Conservation (phyloP, 2,113 vertebrate species). For the Chitala chitala region DNA sequence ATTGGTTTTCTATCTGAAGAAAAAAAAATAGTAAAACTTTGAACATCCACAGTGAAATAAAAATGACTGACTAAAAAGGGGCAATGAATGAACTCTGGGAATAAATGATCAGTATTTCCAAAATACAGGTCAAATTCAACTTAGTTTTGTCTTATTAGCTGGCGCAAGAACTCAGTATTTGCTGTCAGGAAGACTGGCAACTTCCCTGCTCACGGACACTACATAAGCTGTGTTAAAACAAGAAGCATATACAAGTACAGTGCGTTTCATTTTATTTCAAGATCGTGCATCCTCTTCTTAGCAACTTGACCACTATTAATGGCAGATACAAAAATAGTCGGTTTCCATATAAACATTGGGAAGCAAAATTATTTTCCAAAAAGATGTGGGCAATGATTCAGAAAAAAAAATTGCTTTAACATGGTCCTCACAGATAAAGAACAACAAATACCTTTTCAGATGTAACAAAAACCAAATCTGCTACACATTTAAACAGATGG, state of each 20-base stretch:
- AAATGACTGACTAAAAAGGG: too few species aligned
- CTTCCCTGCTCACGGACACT: background rate
- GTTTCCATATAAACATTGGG: constrained; percentile 27
- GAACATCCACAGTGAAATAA: too few species aligned
- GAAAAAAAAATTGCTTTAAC: constrained; percentile 29
- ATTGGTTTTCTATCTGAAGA: background rate
- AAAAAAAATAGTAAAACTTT: too few species aligned
- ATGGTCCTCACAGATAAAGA: constrained; percentile 18
- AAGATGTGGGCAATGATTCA: constrained; percentile 3
- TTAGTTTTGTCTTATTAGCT: too few species aligned
- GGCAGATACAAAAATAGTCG: constrained; percentile 36
- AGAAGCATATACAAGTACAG: background rate
- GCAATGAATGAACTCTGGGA: too few species aligned
- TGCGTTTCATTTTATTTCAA: constrained; percentile 34
- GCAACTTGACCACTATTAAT: constrained; percentile 20
- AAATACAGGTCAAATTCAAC: too few species aligned
- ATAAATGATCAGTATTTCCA: too few species aligned
- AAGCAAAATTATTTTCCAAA: constrained; percentile 24
- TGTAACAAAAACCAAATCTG: constrained; percentile 12
- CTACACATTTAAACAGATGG: constrained; percentile 20
- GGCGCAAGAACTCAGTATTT: too few species aligned
- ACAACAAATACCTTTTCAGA: background rate
- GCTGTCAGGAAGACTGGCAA: too few species aligned
- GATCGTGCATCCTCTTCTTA: constrained; percentile 23
- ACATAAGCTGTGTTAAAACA: constrained; percentile 1